Percentiles rank a stretch among this genome's conserved stretches.
Conservation (phyloP, 2,113 vertebrate species). For the Limanda limanda region DNA sequence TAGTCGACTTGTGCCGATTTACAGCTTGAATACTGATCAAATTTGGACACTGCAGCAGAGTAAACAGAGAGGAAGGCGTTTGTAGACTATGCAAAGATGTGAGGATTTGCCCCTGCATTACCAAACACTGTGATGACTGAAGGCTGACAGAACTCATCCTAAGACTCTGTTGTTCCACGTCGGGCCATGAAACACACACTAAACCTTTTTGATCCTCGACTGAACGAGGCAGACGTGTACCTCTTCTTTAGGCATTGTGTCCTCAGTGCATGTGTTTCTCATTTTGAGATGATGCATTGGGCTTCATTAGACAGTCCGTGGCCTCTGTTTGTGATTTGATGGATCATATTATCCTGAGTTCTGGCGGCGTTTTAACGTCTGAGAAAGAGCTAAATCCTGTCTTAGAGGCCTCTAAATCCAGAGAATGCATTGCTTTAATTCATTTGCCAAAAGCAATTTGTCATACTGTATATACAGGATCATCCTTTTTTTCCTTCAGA, state of each 20-base stretch:
- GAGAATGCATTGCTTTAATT: not conserved
- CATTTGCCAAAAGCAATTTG: not conserved
- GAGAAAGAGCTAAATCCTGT: not conserved
- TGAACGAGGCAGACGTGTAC: conserved; percentile 37
- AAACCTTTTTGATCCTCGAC: conserved; percentile 58
- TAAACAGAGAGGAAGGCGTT: conserved; percentile 26
- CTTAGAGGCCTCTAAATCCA: not conserved
- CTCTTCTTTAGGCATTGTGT: conserved; percentile 19
- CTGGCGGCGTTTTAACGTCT: not conserved
- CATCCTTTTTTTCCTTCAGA: not conserved
- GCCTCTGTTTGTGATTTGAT: not conserved
- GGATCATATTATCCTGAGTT: not conserved
- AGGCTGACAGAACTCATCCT: conserved; percentile 43
- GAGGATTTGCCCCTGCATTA: conserved; percentile 48
- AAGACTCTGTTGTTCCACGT: conserved; percentile 37
- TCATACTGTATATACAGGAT: not conserved
- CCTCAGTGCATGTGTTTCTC: conserved; percentile 2
- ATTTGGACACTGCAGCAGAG: not conserved
- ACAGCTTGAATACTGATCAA: conserved; percentile 16
- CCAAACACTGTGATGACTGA: conserved; percentile 37
- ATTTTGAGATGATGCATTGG: conserved; percentile 15
- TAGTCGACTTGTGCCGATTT: not conserved
- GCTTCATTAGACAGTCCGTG: not conserved
- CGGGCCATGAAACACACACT: conserved; percentile 33
- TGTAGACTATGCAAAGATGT: conserved; percentile 23